These are phyloP conservation scores for Harpalus rufipes DNA, from an alignment of 2,888 invertebrate genomes.

Conservation along the genomic window DNA sequence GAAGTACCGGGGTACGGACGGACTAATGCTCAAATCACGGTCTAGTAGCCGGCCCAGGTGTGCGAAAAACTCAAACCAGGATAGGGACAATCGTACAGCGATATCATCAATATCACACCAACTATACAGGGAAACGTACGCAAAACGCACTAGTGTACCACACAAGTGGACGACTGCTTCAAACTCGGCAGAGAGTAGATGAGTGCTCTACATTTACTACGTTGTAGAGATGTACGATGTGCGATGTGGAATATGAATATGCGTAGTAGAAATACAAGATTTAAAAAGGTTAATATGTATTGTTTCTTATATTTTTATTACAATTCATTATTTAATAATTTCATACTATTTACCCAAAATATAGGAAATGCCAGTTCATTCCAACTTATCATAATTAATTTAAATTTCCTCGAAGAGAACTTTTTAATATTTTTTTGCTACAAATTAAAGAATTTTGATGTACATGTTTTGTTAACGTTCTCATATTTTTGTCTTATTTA, in stretches of 20 bases:
- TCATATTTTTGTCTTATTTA: too few species aligned
- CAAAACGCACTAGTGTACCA: background rate
- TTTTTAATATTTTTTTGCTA: too few species aligned
- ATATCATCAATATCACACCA: conserved; percentile 11
- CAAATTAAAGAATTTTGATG: too few species aligned
- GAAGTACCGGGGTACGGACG: conserved; percentile 12
- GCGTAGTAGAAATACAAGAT: background rate
- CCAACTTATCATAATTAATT: too few species aligned
- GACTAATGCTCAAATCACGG: conserved; percentile 48
- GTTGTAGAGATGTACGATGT: background rate
- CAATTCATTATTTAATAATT: background rate
- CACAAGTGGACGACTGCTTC: conserved; percentile 13
- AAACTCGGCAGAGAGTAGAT: background rate
- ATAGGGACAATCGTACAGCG: conserved; percentile 22
- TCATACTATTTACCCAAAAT: too few species aligned
- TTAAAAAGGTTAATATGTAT: background rate
- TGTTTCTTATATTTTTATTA: background rate
- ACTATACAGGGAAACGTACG: background rate
- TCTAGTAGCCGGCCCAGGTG: conserved; percentile 41
- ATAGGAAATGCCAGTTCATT: too few species aligned
- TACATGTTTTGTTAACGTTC: too few species aligned
- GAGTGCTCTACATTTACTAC: background rate
- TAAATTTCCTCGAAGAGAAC: too few species aligned
- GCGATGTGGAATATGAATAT: too few species aligned
- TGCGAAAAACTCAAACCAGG: conserved; percentile 42